phyloP scores from a whole-genome alignment of 2,113 vertebrate genomes.

The Anoplopoma fimbria region DNA sequence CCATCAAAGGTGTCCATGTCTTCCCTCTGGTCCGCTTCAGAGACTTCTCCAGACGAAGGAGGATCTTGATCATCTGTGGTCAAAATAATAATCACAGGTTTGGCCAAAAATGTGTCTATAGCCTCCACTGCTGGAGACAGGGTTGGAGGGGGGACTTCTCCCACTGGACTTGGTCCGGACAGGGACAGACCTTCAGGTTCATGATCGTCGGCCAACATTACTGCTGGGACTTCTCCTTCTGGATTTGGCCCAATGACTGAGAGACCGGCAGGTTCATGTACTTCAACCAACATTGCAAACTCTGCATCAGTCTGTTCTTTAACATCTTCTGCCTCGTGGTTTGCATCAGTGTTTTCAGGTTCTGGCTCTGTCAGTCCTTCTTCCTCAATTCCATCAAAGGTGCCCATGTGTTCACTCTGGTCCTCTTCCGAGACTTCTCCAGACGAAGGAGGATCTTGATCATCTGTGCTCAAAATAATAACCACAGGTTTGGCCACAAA shows the following conservation, averaged over 20 bases:
- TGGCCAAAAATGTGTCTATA: no score
- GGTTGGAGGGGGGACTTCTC: no score
- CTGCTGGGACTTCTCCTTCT: conserved; percentile 50
- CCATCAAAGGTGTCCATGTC: conserved; percentile 71
- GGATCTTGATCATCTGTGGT: no score
- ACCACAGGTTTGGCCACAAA: conserved; percentile 30
- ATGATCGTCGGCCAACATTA: background rate
- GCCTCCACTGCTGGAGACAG: no score
- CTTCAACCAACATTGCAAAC: conserved; percentile 1
- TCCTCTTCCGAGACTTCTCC: conserved; percentile 38
- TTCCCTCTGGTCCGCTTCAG: conserved; percentile 40
- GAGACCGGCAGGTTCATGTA: conserved; percentile 11
- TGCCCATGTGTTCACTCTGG: conserved; percentile 59
- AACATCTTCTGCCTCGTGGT: conserved; percentile 12
- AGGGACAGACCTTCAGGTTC: background rate
- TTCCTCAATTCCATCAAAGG: conserved; percentile 64
- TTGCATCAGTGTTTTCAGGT: conserved; percentile 13
- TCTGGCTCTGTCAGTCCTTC: conserved; percentile 1
- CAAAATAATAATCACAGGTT: no score
- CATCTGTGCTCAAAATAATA: conserved; percentile 47
- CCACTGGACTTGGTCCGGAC: background rate
- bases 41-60: no score
- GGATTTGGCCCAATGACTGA: background rate
- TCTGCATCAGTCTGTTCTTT: conserved; percentile 8
- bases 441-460: conserved; percentile 10